These are phyloP conservation scores for Antigone vipio DNA, from an alignment of 2,113 vertebrate species.

Conservation along the genomic window DNA sequence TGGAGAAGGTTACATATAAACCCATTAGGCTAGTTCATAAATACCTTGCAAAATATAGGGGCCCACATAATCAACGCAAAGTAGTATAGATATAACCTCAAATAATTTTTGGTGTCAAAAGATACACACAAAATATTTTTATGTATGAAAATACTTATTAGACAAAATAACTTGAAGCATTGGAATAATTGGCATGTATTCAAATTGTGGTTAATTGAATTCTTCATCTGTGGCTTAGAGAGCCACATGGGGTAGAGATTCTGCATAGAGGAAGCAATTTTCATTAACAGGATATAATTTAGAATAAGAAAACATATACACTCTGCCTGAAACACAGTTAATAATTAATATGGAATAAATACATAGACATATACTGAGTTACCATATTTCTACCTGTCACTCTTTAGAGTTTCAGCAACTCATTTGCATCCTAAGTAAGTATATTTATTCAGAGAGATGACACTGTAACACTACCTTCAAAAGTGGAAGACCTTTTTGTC, in stretches of 20 bases:
- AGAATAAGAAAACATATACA: conserved; percentile 73
- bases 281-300: conserved; percentile 81
- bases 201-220: conserved; percentile 78
- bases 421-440: conserved; percentile 44
- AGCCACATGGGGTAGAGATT: conserved; percentile 74
- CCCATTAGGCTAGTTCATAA: not conserved
- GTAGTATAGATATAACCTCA: not conserved
- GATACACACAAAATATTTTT: conserved; percentile 22
- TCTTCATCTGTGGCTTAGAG: conserved; percentile 71
- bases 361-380: conserved; percentile 46
- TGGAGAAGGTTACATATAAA: not conserved
- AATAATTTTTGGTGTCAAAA: conserved; percentile 30
- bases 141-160: conserved; percentile 61
- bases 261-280: conserved; percentile 79
- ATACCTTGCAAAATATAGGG: not conserved
- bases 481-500: not conserved
- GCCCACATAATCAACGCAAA: not conserved
- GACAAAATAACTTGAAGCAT: conserved; percentile 64
- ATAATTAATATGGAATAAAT: conserved; percentile 72
- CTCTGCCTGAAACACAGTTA: conserved; percentile 66
- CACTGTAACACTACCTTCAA: conserved; percentile 8
- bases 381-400: conserved; percentile 63
- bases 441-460: conserved; percentile 56
- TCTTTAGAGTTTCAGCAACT: conserved; percentile 20
- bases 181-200: conserved; percentile 73